Conservation (phyloP, 2,113 vertebrate genomes). For the Taxidea taxus region DNA sequence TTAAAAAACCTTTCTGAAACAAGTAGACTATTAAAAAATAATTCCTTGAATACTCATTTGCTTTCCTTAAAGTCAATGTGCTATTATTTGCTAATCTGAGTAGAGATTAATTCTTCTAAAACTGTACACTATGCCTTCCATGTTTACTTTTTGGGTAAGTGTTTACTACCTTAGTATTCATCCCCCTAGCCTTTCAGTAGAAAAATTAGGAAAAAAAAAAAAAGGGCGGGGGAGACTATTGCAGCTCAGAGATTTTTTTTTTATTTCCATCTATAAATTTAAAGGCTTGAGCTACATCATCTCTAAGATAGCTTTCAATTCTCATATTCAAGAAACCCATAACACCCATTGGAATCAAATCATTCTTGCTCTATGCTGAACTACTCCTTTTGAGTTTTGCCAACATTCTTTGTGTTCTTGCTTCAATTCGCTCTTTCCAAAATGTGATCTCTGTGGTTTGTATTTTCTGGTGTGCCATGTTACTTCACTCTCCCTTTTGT, state of each 20-base stretch:
- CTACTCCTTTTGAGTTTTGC: slow-evolving; percentile 1
- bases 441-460: background rate
- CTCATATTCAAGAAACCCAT: background rate
- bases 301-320: background rate
- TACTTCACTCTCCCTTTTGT: slow-evolving; percentile 21
- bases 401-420: background rate
- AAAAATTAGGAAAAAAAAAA: background rate
- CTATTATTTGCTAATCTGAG: slow-evolving; percentile 12
- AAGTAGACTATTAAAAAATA: background rate
- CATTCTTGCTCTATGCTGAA: background rate
- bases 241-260: background rate
- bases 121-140: background rate
- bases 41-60: background rate
- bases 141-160: background rate
- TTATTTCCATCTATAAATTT: background rate
- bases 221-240: background rate
- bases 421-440: background rate
- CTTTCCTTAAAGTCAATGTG: background rate
- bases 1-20: slow-evolving; percentile 13
- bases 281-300: background rate
- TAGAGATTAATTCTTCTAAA: slow-evolving; percentile 11
- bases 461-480: background rate
- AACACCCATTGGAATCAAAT: background rate
- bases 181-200: background rate
- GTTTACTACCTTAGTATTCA: background rate